These are phyloP conservation scores for Urocynchramus pylzowi DNA, from an alignment of 2,113 vertebrate genomes.

Conservation along the genomic window DNA sequence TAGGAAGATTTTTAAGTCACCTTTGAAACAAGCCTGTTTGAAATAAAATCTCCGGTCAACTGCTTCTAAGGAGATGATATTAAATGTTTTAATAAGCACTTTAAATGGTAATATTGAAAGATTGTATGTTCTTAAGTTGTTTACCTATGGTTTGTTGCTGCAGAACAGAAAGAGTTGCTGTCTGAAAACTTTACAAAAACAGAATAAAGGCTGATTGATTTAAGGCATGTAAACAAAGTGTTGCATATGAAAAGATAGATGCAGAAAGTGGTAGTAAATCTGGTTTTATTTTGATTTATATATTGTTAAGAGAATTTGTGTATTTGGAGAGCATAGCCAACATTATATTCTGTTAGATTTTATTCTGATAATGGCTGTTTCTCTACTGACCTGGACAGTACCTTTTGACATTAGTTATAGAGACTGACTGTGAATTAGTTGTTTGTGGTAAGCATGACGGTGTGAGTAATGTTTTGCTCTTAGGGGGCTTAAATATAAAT, in stretches of 20 bases:
- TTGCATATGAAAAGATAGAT: not conserved
- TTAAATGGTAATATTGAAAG: not conserved
- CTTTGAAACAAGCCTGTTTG: not conserved
- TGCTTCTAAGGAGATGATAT: accelerated
- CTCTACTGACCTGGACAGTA: not conserved
- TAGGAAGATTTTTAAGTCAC: not conserved
- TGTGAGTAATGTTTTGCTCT: not conserved
- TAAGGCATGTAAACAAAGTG: not conserved
- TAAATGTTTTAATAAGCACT: not conserved
- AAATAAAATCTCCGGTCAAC: not conserved
- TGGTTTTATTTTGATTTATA: not conserved
- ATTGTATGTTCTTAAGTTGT: not conserved
- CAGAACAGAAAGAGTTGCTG: not conserved
- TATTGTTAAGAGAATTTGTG: not conserved
- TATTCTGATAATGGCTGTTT: not conserved
- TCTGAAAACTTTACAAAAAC: not conserved
- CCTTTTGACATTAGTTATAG: not conserved
- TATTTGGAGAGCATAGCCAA: not conserved
- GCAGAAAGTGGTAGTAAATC: not conserved
- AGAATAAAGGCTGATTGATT: not conserved
- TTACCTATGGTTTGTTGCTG: not conserved
- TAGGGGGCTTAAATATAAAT: not conserved
- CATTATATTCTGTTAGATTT: not conserved
- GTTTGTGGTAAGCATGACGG: not conserved
- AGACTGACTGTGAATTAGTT: not conserved